Base-by-base conservation (phyloP, 1,140 invertebrate species). In the Frieseomelitta varia region DNA sequence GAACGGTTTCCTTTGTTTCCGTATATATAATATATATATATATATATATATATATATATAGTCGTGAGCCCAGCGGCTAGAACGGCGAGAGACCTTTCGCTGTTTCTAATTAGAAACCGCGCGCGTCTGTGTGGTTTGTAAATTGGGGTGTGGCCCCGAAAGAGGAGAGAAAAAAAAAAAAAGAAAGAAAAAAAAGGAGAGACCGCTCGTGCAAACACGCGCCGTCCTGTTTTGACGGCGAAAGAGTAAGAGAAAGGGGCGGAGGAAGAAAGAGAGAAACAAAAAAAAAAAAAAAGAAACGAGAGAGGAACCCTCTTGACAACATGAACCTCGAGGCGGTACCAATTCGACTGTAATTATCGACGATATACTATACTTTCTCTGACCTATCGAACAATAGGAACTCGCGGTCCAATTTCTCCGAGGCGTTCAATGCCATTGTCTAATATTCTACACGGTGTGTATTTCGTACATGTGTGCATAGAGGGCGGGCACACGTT, bases 331-430 rank as follows among this genome's bases (percentile, higher is more conserved):
- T 84, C 24, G 75, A 56, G 81, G 81, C 81, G 67, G 47, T 55
- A 63, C 55, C 30, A 34, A 69, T 67, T 79, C 76, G 75, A 63
- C 39, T 63, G 47, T 84, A 84, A 84, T 84, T 79, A 84, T 72
- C 81, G 75, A 79, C 47, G 76, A 79, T 71, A 80, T 72, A 68
- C 39, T 58, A 39, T 79, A 58, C 27, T n/a, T 63, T 34, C 39
- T 34, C 27, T 79, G 67, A 79, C 81, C 75, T 83, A 79, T 79
- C 81, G 58, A 83, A 83, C 75, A 78, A 83, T 68, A 68, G 75
- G 55, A 61, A 79, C 69, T 79, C 81, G 75, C 34, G 67, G 81
- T 83, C 81, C 67, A 83, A 83, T 83, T 83, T 68, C n/a, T 79
- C 55, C 74, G n/a, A 58, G 81, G 6, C 65, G 63, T 83, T 78